Evolutionary conservation across 2,888 invertebrate species (phyloP).

Genomic region (Drosophila lacicola): DNA sequence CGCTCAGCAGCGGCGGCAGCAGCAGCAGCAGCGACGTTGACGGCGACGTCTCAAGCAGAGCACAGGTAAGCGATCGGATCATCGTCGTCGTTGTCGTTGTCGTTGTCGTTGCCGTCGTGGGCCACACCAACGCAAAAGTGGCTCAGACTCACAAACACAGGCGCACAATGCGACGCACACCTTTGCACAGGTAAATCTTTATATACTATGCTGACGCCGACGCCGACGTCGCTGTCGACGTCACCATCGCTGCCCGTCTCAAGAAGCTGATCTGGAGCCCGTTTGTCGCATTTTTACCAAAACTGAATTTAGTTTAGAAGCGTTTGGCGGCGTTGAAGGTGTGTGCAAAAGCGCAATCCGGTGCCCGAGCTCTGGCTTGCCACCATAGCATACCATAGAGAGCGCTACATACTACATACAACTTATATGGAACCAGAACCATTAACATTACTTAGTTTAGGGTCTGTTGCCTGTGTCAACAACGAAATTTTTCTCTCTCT

Average conservation of each 20-base stretch:
- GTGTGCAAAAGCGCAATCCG: conserved; percentile 78
- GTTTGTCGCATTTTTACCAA: conserved; percentile 84
- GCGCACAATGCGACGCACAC: conserved; percentile 11
- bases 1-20: conserved; percentile 22
- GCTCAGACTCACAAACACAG: conserved; percentile 42
- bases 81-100: conserved; percentile 42
- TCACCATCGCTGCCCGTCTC: conserved; percentile 50
- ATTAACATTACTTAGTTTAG: conserved; percentile 23
- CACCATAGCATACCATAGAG: conserved; percentile 36
- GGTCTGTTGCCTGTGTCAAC: conserved; percentile 45
- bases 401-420: conserved; percentile 18
- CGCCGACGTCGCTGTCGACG: conserved; percentile 13
- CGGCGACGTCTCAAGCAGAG: conserved; percentile 29
- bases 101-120: conserved; percentile 30
- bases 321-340: conserved; percentile 84
- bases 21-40: conserved; percentile 18
- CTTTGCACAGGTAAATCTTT: conserved; percentile 30
- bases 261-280: conserved; percentile 82
- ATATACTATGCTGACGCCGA: conserved; percentile 35
- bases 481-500: conserved; percentile 13
- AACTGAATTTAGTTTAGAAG: conserved; percentile 85
- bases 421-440: conserved; percentile 20
- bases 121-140: conserved; percentile 70
- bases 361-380: conserved; percentile 57
- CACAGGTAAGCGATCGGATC: conserved; percentile 69